phyloP scores from a whole-genome alignment of 2,888 invertebrate genomes.

The Watsonalla binaria region DNA sequence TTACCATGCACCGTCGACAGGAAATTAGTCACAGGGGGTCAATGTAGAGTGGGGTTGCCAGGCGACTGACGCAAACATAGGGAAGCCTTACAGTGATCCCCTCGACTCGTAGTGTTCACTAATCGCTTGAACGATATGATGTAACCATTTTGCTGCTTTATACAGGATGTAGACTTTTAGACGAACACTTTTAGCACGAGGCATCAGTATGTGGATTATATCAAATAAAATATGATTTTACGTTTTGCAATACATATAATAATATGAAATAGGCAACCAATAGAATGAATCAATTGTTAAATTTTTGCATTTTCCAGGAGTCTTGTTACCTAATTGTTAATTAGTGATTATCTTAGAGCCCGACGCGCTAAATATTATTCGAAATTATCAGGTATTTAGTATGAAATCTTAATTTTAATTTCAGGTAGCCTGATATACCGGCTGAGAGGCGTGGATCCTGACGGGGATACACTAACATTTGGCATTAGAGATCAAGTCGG shows the following conservation, averaged over 20 bases:
- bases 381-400: conserved; percentile 7
- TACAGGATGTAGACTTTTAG: too few species aligned
- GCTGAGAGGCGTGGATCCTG: conserved; percentile 89
- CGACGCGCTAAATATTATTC: too few species aligned
- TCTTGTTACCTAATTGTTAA: too few species aligned
- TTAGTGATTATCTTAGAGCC: too few species aligned
- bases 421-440: conserved; percentile 90
- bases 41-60: conserved; percentile 50
- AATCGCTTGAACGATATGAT: conserved; percentile 20
- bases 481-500: conserved; percentile 89
- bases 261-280: too few species aligned
- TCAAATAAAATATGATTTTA: too few species aligned
- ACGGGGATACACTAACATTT: conserved; percentile 90
- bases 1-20: conserved; percentile 42
- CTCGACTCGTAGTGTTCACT: conserved; percentile 7
- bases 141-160: conserved; percentile 18
- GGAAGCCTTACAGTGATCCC: conserved; percentile 49
- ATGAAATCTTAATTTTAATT: conserved; percentile 40
- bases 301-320: too few species aligned
- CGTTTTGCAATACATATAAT: too few species aligned
- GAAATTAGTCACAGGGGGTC: conserved; percentile 56
- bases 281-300: too few species aligned
- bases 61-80: conserved; percentile 63
- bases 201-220: too few species aligned
- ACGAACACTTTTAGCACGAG: too few species aligned